A percentile compares a stretch with the other conserved stretches of the same genome.
Evolutionary conservation across 1,140 invertebrate genomes (phyloP).

Genomic region (Apis laboriosa): DNA sequence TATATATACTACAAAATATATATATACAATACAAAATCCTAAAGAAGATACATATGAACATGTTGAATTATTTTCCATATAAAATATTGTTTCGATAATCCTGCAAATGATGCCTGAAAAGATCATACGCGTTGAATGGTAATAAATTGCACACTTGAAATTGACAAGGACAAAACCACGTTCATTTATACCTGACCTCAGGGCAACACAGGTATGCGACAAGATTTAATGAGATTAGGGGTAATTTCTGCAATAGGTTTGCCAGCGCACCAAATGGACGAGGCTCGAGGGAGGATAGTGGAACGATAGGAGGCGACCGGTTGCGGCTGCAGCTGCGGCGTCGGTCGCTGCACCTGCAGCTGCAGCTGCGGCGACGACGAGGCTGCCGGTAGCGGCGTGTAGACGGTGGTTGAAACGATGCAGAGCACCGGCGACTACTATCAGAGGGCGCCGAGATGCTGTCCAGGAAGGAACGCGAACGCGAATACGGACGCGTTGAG

Average conservation of each 20-base stretch:
- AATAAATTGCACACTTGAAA: too few species aligned
- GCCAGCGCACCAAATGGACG: slow-evolving; percentile 65
- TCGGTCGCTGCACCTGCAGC: slow-evolving; percentile 73
- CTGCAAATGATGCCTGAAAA: too few species aligned
- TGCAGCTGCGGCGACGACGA: slow-evolving; percentile 58
- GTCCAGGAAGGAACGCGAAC: slow-evolving; percentile 69
- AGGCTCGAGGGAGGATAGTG: slow-evolving; percentile 56
- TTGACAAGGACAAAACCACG: too few species aligned
- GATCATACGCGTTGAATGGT: too few species aligned
- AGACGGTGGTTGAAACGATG: slow-evolving; percentile 63
- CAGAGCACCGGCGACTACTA: slow-evolving; percentile 76
- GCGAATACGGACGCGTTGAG: slow-evolving; percentile 63
- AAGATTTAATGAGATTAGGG: slow-evolving; percentile 21
- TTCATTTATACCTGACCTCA: not conserved
- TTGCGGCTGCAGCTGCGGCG: slow-evolving; percentile 74
- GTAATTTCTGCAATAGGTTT: slow-evolving; percentile 46
- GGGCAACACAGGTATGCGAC: not conserved
- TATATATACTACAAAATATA: too few species aligned
- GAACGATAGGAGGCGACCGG: slow-evolving; percentile 68
- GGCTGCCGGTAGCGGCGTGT: slow-evolving; percentile 39
- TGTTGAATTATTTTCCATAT: too few species aligned
- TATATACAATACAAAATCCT: too few species aligned
- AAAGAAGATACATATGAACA: too few species aligned
- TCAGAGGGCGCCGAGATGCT: slow-evolving; percentile 74
- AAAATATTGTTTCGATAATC: too few species aligned